These are phyloP conservation scores for Brachystomella parvula DNA, from an alignment of 1,140 invertebrate genomes.

Conservation along the genomic window DNA sequence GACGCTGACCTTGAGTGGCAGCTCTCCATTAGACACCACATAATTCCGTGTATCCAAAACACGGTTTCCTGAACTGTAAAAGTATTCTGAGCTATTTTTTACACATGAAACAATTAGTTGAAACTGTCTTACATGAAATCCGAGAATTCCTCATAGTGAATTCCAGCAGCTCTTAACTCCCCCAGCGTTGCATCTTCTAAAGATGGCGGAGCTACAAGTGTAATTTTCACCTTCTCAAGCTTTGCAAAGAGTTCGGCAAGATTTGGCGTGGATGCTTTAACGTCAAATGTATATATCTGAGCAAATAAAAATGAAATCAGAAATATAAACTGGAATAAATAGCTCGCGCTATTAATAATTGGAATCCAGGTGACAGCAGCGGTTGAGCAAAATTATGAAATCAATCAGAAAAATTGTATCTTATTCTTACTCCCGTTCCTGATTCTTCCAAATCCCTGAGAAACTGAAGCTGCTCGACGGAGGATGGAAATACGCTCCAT, in stretches of 20 bases:
- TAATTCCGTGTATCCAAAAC: slow-evolving; percentile 1
- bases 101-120: too few species aligned
- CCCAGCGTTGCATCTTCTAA: background rate
- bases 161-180: background rate
- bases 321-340: too few species aligned
- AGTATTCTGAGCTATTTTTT: too few species aligned
- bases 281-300: too few species aligned
- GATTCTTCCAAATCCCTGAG: background rate
- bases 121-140: background rate
- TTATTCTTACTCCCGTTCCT: background rate
- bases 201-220: background rate
- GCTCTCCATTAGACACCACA: background rate
- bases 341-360: too few species aligned
- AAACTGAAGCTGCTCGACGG: background rate
- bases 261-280: too few species aligned
- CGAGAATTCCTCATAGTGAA: background rate
- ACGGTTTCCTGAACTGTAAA: too few species aligned
- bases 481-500: background rate
- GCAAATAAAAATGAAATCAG: too few species aligned
- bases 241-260: too few species aligned
- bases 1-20: background rate
- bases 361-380: too few species aligned
- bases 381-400: too few species aligned
- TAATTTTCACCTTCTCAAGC: too few species aligned
- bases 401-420: background rate